These are phyloP conservation scores for Coturnix japonica DNA, from an alignment of 2,113 vertebrate species.

Conservation along the genomic window DNA sequence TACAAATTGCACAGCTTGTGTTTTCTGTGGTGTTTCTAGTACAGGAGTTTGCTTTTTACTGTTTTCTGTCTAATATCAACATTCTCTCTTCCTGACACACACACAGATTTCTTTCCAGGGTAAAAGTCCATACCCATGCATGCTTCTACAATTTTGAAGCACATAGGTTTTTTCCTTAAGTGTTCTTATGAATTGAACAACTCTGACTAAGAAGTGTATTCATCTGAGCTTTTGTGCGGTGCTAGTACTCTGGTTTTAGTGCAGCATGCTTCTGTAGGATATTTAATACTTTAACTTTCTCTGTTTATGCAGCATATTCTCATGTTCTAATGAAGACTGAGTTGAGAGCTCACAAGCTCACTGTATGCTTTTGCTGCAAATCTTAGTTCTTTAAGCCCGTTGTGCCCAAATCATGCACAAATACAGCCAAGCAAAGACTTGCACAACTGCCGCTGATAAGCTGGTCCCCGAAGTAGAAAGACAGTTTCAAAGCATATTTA, in stretches of 20 bases:
- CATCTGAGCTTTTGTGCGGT: background rate
- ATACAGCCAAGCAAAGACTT: background rate
- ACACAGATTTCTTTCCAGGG: background rate
- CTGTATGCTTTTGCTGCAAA: background rate
- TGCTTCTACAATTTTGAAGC: background rate
- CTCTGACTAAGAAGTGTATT: background rate
- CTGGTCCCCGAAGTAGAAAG: background rate
- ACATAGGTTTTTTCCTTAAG: background rate
- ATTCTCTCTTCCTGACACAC: background rate
- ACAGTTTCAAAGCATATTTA: background rate
- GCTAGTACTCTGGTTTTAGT: background rate
- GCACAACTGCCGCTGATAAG: background rate
- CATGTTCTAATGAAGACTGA: background rate
- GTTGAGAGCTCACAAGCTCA: background rate
- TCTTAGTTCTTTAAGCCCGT: background rate
- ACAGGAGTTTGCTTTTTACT: background rate
- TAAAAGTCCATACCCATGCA: background rate
- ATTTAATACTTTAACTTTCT: background rate
- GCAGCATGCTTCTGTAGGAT: background rate
- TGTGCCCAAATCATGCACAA: fast-evolving
- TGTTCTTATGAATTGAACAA: background rate
- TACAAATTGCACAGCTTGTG: background rate
- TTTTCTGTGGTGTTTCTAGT: background rate
- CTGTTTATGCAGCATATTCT: background rate
- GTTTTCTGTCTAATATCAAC: background rate